Evolutionary conservation across 2,888 invertebrate species (phyloP), one percentile per base, ranked within the genome.

Genomic region (Sclerodermus sp.): DNA sequence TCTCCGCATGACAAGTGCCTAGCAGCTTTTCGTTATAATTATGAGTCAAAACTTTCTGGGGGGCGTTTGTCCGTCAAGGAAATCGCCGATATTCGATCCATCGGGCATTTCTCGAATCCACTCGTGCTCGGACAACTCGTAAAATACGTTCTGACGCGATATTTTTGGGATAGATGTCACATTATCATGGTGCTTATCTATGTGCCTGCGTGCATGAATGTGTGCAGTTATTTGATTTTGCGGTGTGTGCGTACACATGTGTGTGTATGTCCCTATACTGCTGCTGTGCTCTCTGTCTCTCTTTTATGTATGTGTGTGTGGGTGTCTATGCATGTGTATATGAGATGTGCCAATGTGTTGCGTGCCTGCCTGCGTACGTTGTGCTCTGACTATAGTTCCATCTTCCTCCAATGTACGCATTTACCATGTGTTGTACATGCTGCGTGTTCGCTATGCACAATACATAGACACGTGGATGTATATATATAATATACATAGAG

Each of bases 131-230:
- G 45, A 52, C 51, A 52, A 49, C 44, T 29, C 49, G 55, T 59
- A 59, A 63, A 64, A 63, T 63, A 56, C 60, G 51, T 53, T 55
- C 51, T 52, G 60, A 59, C 57, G 58, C 67, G 68, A 71, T 71
- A 71, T 71, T 72, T 71, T 70, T 70, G 70, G 70, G 70, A 71
- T 67, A 70, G 70, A 70, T 72, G 71, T 71, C 72, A 72, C 68
- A 68, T 72, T 66, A 66, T 63, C 64, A 57, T 54, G 43, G 48
- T 23, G 18, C 41, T 29, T 53, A 49, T 48, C 54, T 56, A 54
- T 55, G 53, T 56, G 40, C n/a, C n/a, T n/a, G n/a, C 59, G 44
- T 53, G 47, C 57, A 57, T 53, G 49, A 49, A 42, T 54, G 53
- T 57, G 53, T 57, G 53, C 60, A 55, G 57, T 60, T 61, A 58